Conservation (phyloP, 1,140 invertebrate genomes). For the Steinernema feltiae region DNA sequence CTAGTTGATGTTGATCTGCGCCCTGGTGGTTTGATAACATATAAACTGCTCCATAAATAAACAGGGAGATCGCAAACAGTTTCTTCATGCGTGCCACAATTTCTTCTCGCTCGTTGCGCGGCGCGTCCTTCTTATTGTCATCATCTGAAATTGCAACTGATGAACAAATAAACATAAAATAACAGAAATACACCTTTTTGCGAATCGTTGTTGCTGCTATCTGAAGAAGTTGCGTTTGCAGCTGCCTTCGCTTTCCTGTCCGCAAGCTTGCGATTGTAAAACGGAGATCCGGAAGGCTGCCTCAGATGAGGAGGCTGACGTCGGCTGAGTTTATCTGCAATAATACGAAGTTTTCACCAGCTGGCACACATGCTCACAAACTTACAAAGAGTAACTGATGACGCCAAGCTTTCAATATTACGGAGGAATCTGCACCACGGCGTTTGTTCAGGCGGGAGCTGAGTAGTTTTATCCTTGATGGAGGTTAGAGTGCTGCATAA, state of each 20-base stretch:
- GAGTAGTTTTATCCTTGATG: background rate
- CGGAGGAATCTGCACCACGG: too few relatives aligned
- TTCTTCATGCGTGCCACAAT: conserved; percentile 34
- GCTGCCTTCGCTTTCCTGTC: background rate
- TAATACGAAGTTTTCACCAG: too few relatives aligned
- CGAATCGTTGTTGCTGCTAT: background rate
- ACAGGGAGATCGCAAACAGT: conserved; percentile 40
- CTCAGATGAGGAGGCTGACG: background rate
- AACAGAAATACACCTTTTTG: background rate
- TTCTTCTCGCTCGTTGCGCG: conserved; percentile 21
- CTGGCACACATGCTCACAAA: background rate
- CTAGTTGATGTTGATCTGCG: conserved; percentile 6
- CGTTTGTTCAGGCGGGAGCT: too few relatives aligned
- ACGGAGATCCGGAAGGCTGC: background rate
- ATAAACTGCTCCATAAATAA: conserved; percentile 36
- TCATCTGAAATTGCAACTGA: background rate
- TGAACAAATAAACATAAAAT: background rate
- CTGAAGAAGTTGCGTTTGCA: background rate
- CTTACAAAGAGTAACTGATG: too few relatives aligned
- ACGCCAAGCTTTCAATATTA: too few relatives aligned
- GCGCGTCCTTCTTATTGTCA: conserved; percentile 18
- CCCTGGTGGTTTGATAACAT: conserved; percentile 27
- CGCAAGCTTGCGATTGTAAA: background rate
- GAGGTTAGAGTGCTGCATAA: background rate
- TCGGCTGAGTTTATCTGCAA: background rate